Evolutionary conservation across 2,797 vertebrate species (phyloP).

Genomic region (Ceyx erithaca): DNA sequence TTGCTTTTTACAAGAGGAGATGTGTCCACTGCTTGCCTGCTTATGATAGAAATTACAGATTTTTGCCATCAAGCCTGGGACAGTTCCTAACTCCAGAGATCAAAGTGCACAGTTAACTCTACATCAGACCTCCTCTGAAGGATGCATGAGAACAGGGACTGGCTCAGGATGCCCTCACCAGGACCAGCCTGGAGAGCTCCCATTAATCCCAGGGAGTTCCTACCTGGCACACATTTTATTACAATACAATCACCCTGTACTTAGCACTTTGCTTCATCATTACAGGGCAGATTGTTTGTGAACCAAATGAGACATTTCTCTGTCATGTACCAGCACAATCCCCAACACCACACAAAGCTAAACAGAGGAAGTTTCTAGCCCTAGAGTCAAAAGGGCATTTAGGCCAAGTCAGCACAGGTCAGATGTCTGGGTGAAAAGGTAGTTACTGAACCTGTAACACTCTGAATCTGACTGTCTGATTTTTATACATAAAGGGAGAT

Average conservation of each 20-base stretch:
- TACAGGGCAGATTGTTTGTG: not conserved
- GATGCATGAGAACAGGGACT: not conserved
- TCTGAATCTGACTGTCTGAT: not conserved
- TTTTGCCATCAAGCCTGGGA: not conserved
- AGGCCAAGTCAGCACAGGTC: not conserved
- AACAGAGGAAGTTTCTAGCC: conserved; percentile 11
- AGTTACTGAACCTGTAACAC: not conserved
- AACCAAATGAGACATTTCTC: not conserved
- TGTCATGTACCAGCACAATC: not conserved
- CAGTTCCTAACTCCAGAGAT: not conserved
- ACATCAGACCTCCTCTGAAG: not conserved
- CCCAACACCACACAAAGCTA: not conserved
- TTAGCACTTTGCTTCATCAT: not conserved
- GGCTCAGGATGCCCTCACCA: not conserved
- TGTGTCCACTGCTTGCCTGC: not conserved
- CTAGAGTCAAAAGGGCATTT: not conserved
- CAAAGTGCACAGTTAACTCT: not conserved
- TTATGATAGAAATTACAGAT: not conserved
- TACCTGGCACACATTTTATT: not conserved
- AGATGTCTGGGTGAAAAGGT: not conserved
- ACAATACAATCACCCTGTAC: not conserved
- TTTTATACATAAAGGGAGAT: not conserved
- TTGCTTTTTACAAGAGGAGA: not conserved
- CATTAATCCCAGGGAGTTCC: not conserved
- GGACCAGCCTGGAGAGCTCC: not conserved